Conservation (phyloP, 2,888 invertebrate genomes). For the Drosophila meridionalis region DNA sequence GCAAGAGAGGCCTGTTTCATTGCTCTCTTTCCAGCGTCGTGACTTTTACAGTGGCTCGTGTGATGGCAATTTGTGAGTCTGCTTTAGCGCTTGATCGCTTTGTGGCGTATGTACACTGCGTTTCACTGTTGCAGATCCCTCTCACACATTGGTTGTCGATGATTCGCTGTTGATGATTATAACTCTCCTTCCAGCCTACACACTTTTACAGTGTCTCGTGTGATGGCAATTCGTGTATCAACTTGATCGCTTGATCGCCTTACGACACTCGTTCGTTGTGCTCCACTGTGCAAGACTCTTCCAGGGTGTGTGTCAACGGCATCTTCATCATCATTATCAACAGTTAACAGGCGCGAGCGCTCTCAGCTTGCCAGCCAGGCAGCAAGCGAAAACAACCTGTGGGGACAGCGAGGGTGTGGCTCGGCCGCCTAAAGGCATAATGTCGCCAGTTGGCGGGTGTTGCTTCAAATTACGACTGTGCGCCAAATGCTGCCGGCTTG, state of each 20-base stretch:
- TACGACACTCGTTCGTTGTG: neutral
- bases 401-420: slow-evolving; percentile 24
- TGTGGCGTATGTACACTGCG: too few relatives aligned
- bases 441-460: slow-evolving; percentile 52
- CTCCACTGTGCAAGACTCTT: slow-evolving; percentile 26
- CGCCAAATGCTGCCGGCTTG: slow-evolving; percentile 24
- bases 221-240: neutral
- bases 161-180: neutral
- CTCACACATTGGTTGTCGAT: neutral
- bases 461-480: slow-evolving; percentile 57
- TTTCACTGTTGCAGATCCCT: neutral
- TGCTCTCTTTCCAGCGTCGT: slow-evolving; percentile 7
- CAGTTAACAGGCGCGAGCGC: slow-evolving; percentile 54
- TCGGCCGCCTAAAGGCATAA: slow-evolving; percentile 32
- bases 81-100: neutral
- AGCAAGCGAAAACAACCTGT: slow-evolving; percentile 31
- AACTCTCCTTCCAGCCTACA: neutral
- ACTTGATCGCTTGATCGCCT: neutral
- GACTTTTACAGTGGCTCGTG: neutral
- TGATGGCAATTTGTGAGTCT: neutral
- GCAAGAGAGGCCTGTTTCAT: neutral
- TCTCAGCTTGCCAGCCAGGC: slow-evolving; percentile 7
- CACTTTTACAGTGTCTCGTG: neutral
- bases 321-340: slow-evolving; percentile 72
- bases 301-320: slow-evolving; percentile 47